A percentile compares a stretch with the other conserved stretches of the same genome.
phyloP scores from a whole-genome alignment of 2,797 vertebrate genomes.

The Benthosema pterotum region DNA sequence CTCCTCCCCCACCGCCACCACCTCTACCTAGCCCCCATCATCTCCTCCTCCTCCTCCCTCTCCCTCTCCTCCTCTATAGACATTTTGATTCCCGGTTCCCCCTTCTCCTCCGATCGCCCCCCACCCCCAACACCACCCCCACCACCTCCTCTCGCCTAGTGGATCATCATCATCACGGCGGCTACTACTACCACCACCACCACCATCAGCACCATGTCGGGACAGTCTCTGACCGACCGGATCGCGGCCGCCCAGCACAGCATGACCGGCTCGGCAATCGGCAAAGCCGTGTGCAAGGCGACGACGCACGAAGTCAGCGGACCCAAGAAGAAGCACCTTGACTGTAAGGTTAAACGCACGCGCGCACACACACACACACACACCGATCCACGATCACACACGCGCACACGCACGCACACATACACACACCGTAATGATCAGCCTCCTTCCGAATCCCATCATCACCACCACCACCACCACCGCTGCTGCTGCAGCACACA shows the following conservation, averaged over 20 bases:
- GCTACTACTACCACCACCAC: too few species aligned
- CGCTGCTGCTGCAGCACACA: too few species aligned
- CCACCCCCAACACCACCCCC: conserved; percentile 44
- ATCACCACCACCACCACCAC: too few species aligned
- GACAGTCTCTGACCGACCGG: conserved; percentile 86
- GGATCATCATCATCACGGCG: too few species aligned
- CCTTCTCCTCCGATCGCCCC: neutral
- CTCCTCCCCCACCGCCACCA: neutral
- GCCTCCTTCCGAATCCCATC: too few species aligned
- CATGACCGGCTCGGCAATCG: conserved; percentile 83
- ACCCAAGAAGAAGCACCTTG: conserved; percentile 85
- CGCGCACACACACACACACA: too few species aligned
- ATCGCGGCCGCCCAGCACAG: conserved; percentile 87
- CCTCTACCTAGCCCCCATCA: conserved; percentile 54
- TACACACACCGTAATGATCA: too few species aligned
- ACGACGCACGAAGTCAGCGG: conserved; percentile 84
- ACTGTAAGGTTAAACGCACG: conserved; percentile 85
- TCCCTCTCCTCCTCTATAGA: conserved; percentile 68
- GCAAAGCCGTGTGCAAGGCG: conserved; percentile 84
- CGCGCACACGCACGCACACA: conserved; percentile 24
- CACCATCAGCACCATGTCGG: conserved; percentile 71
- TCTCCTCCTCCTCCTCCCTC: conserved; percentile 55
- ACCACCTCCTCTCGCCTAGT: conserved; percentile 45
- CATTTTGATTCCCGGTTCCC: conserved; percentile 68
- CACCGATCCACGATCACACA: neutral